Evolutionary conservation across 2,113 vertebrate genomes (phyloP).

Genomic region (Solea solea): DNA sequence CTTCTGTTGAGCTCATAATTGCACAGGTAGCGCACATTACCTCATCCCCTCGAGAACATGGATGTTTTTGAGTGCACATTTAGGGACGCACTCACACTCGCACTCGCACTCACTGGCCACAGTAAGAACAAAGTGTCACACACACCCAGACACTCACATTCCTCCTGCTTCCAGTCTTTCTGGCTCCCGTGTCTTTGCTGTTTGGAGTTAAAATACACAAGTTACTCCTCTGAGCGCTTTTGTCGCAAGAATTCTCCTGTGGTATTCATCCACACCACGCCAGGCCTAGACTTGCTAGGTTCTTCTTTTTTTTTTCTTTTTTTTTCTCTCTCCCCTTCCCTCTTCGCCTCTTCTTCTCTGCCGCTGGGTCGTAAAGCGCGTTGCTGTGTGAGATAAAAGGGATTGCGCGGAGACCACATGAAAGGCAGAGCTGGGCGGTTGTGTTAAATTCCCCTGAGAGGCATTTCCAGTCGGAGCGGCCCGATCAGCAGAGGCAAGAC

Average conservation of each 20-base stretch:
- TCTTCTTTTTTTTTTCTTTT: slow-evolving; percentile 17
- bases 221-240: slow-evolving; percentile 55
- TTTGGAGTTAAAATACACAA: slow-evolving; percentile 41
- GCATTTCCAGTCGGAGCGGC: slow-evolving; percentile 76
- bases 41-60: slow-evolving; percentile 38
- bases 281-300: slow-evolving; percentile 76
- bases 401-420: slow-evolving; percentile 76
- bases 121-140: slow-evolving; percentile 20
- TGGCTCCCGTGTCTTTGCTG: slow-evolving; percentile 40
- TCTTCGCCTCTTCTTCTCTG: slow-evolving; percentile 54
- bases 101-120: not conserved
- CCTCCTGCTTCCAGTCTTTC: slow-evolving; percentile 25
- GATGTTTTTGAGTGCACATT: slow-evolving; percentile 36
- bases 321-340: slow-evolving; percentile 10
- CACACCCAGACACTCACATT: slow-evolving; percentile 17
- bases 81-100: not conserved
- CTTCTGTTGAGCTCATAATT: slow-evolving; percentile 70
- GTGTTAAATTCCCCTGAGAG: slow-evolving; percentile 77
- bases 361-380: slow-evolving; percentile 69
- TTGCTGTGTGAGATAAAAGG: slow-evolving; percentile 78
- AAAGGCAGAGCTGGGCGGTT: slow-evolving; percentile 75
- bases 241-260: slow-evolving; percentile 73
- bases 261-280: slow-evolving; percentile 68
- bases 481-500: slow-evolving; percentile 65
- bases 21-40: slow-evolving; percentile 68